Evolutionary conservation across 1,140 invertebrate genomes (phyloP).

Genomic region (Caenorhabditis latens): DNA sequence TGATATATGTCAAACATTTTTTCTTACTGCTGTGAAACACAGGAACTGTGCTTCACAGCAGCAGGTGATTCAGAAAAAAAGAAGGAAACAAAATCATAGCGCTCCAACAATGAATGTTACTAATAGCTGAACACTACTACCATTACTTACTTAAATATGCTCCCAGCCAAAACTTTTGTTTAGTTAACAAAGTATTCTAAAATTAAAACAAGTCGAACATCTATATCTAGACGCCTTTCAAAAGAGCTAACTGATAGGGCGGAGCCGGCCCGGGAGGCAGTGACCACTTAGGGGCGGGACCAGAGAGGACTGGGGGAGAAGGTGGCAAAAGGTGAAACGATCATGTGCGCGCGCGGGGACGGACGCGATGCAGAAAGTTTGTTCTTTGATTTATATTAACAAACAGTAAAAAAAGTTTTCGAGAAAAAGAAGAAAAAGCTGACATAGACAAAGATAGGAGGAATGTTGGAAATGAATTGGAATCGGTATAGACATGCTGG

Average conservation of each 20-base stretch:
- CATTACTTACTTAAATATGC: background rate
- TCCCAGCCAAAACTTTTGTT: background rate
- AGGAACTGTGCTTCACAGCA: no score
- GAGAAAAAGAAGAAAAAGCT: slow-evolving; percentile 28
- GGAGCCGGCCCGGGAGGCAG: slow-evolving; percentile 14
- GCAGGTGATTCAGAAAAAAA: background rate
- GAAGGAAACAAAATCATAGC: no score
- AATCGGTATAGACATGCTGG: background rate
- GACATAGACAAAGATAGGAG: background rate
- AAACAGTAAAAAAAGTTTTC: slow-evolving; percentile 25
- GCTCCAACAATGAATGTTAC: no score
- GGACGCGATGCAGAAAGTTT: slow-evolving; percentile 41
- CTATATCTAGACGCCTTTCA: background rate
- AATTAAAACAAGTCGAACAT: slow-evolving; percentile 42
- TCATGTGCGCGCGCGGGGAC: slow-evolving; percentile 27
- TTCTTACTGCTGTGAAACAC: background rate
- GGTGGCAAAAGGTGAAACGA: slow-evolving; percentile 52
- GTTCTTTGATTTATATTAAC: slow-evolving; percentile 53
- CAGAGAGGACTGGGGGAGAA: background rate
- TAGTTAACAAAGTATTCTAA: slow-evolving; percentile 32
- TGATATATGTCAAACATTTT: no score
- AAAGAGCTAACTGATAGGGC: slow-evolving; percentile 44
- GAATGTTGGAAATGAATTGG: background rate
- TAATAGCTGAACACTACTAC: no score
- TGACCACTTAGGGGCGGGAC: slow-evolving; percentile 38